These are phyloP conservation scores for Ptychodera flava DNA, from an alignment of 35 echinoderm and acorn worm genomes.

Conservation along the genomic window DNA sequence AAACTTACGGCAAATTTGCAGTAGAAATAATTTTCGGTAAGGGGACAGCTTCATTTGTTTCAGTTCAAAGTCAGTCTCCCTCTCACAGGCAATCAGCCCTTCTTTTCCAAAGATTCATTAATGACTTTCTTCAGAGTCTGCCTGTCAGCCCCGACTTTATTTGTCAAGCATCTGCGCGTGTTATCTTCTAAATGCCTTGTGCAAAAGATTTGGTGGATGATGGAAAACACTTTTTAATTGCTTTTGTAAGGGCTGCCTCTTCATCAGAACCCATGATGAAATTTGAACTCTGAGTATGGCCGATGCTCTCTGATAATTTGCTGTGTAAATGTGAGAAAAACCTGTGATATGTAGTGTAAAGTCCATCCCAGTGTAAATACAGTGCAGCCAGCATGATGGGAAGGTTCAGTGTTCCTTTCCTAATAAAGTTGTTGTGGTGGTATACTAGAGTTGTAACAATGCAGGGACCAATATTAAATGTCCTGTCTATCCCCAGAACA, in stretches of 20 bases:
- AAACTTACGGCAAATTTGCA: no score
- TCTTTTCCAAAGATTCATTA: background rate
- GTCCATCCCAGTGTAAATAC: slow-evolving; percentile 29
- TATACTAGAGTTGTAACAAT: slow-evolving; percentile 21
- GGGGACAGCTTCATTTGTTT: background rate
- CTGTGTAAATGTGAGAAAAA: slow-evolving; percentile 37
- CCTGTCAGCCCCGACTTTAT: slow-evolving; percentile 4
- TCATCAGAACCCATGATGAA: slow-evolving; percentile 32
- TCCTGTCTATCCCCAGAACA: slow-evolving; percentile 25
- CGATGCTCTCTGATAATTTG: slow-evolving; percentile 7
- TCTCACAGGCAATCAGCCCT: background rate
- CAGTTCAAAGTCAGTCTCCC: background rate
- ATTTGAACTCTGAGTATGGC: background rate
- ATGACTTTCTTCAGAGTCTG: background rate
- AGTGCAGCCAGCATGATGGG: slow-evolving; percentile 17
- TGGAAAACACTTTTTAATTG: slow-evolving; percentile 22
- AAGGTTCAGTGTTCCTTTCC: background rate
- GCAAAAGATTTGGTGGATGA: background rate
- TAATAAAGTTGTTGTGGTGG: slow-evolving; percentile 21
- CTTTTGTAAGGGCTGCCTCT: slow-evolving; percentile 33
- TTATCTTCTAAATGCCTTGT: slow-evolving; percentile 21
- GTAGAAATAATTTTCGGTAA: no score
- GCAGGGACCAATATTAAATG: slow-evolving; percentile 23
- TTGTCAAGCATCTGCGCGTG: slow-evolving; percentile 4
- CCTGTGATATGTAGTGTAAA: slow-evolving; percentile 16